phyloP scores from a whole-genome alignment of 2,888 invertebrate species.

The Zeuzera pyrina region DNA sequence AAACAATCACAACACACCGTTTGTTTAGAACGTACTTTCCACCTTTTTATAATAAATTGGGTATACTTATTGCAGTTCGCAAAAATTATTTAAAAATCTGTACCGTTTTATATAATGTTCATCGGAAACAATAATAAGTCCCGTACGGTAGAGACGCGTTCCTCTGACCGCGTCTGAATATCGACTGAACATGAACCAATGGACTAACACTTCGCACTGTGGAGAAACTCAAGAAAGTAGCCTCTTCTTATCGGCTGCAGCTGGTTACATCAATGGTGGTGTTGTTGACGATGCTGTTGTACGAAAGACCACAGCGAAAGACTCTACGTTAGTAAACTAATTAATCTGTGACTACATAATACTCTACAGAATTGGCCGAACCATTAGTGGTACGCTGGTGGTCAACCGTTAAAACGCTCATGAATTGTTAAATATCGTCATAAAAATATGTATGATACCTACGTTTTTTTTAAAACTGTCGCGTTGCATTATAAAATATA shows the following conservation, averaged over 20 bases:
- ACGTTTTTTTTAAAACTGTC: too few species aligned
- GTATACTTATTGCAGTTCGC: conserved; percentile 22
- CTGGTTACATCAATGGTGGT: conserved; percentile 59
- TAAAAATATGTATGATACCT: too few species aligned
- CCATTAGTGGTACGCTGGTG: too few species aligned
- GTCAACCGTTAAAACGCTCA: too few species aligned
- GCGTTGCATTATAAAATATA: too few species aligned
- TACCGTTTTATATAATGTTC: background rate
- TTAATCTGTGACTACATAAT: too few species aligned
- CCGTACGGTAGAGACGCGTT: conserved; percentile 31
- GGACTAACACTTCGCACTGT: conserved; percentile 9
- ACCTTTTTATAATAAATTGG: conserved; percentile 22
- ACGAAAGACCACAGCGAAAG: too few species aligned
- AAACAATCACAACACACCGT: conserved; percentile 15
- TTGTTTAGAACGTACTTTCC: conserved; percentile 18
- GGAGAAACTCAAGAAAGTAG: conserved; percentile 66
- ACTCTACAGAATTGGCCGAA: too few species aligned
- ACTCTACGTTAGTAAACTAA: too few species aligned
- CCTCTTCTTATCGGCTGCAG: conserved; percentile 40
- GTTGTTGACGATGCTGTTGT: conserved; percentile 6
- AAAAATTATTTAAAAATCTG: conserved; percentile 6
- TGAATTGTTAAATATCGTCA: too few species aligned
- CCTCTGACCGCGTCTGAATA: conserved; percentile 30
- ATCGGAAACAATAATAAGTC: background rate
- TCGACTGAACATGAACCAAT: conserved; percentile 47